These are phyloP conservation scores for Gryllus bimaculatus DNA, from an alignment of 1,140 invertebrate species.

Conservation along the genomic window DNA sequence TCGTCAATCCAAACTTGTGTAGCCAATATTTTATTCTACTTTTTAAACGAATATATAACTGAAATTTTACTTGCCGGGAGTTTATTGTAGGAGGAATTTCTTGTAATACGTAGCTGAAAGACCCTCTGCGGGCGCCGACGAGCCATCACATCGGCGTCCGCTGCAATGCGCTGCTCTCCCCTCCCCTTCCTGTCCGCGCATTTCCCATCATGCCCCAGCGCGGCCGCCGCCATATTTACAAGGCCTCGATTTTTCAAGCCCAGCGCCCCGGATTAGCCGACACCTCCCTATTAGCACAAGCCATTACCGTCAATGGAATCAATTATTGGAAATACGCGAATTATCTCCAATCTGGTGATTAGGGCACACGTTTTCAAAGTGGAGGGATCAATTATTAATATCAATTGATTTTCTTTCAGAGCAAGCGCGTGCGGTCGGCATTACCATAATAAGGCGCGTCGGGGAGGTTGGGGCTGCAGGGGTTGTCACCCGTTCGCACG, in stretches of 20 bases:
- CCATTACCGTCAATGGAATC: neutral
- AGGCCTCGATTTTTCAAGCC: neutral
- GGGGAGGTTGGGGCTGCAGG: too few relatives aligned
- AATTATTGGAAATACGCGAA: constrained; percentile 1
- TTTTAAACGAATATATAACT: too few relatives aligned
- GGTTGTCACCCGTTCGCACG: too few relatives aligned
- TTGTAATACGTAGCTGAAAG: too few relatives aligned
- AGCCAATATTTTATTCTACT: too few relatives aligned
- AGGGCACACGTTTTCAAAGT: neutral
- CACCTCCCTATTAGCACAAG: neutral
- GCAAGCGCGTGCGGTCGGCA: neutral
- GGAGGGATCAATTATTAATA: neutral
- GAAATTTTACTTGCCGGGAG: too few relatives aligned
- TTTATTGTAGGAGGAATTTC: too few relatives aligned
- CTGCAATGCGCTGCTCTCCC: too few relatives aligned
- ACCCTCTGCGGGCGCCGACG: too few relatives aligned
- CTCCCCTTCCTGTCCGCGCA: neutral
- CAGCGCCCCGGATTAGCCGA: neutral
- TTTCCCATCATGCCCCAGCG: neutral
- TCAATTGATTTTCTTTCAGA: neutral
- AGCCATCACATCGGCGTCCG: too few relatives aligned
- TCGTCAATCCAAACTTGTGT: too few relatives aligned
- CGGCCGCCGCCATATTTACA: neutral
- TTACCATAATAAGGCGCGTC: neutral
- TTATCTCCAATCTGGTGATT: constrained; percentile 1